Evolutionary conservation across 2,113 vertebrate species (phyloP).

Genomic region (Epinephelus moara): DNA sequence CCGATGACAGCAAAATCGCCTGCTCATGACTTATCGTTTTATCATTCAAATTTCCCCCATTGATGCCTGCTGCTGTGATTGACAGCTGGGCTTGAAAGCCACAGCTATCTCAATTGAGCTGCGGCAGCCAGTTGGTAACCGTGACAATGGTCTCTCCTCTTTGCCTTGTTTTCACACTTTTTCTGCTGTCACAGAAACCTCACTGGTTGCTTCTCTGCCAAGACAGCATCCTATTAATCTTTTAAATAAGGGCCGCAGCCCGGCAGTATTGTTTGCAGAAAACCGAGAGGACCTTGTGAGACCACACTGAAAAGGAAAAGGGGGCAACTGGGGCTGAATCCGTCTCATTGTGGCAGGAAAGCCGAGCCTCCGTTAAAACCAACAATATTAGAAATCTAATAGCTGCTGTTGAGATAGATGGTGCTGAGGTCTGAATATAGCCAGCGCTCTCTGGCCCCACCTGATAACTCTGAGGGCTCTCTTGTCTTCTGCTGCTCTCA

Average conservation of each 20-base stretch:
- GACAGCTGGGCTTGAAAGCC: constrained; percentile 76
- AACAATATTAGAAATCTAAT: constrained; percentile 79
- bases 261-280: constrained; percentile 76
- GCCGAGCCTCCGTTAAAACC: constrained; percentile 63
- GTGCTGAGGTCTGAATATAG: constrained; percentile 56
- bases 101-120: constrained; percentile 76
- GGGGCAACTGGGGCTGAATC: constrained; percentile 54
- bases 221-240: constrained; percentile 82
- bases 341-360: constrained; percentile 71
- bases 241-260: constrained; percentile 79
- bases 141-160: constrained; percentile 80
- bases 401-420: constrained; percentile 57
- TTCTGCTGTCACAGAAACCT: constrained; percentile 79
- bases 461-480: constrained; percentile 63
- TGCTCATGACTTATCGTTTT: constrained; percentile 80
- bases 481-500: constrained; percentile 49
- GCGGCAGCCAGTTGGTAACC: constrained; percentile 78
- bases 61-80: constrained; percentile 76
- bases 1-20: constrained; percentile 77
- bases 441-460: constrained; percentile 48
- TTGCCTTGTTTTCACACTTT: constrained; percentile 75
- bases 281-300: constrained; percentile 72
- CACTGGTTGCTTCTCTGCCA: constrained; percentile 75
- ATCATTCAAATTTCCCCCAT: constrained; percentile 81
- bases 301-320: constrained; percentile 71